Conservation (phyloP, 2,888 invertebrate species). For the Malacosoma neustria region DNA sequence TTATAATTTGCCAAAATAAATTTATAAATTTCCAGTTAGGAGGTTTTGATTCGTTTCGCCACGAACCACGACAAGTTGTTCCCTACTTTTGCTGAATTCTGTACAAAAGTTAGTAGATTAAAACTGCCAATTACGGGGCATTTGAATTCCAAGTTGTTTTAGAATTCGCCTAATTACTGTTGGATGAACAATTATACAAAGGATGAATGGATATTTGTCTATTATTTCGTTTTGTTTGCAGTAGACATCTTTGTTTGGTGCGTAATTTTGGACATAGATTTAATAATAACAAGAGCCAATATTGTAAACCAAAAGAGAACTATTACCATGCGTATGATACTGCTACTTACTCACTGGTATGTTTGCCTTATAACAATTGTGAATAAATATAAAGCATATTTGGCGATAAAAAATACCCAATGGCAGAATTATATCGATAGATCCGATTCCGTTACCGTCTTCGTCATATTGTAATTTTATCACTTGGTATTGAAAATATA, state of each 20-base stretch:
- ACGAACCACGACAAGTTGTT: conserved; percentile 65
- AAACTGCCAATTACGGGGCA: conserved; percentile 71
- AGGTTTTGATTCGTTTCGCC: conserved; percentile 60
- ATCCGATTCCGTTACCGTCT: too few relatives aligned
- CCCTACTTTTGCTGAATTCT: conserved; percentile 62
- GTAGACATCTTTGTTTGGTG: conserved; percentile 12
- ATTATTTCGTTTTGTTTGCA: conserved; percentile 29
- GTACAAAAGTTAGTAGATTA: conserved; percentile 72
- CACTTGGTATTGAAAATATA: too few relatives aligned
- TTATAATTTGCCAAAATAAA: conserved; percentile 55
- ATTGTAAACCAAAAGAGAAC: too few relatives aligned
- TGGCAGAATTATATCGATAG: too few relatives aligned
- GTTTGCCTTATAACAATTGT: too few relatives aligned
- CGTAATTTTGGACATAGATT: not conserved
- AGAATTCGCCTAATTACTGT: conserved; percentile 68
- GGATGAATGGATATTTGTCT: conserved; percentile 41
- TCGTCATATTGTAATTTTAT: too few relatives aligned
- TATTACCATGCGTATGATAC: too few relatives aligned
- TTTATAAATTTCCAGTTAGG: conserved; percentile 58
- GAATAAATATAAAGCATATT: too few relatives aligned
- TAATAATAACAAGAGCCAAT: too few relatives aligned
- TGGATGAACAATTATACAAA: conserved; percentile 59
- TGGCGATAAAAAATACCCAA: too few relatives aligned
- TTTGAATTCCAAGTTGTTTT: conserved; percentile 70
- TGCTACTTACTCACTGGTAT: too few relatives aligned